Percentiles rank a stretch among this genome's conserved stretches.
These are phyloP conservation scores for Ctenosaura bakeri DNA, from an alignment of 2,797 vertebrate genomes.

Conservation along the genomic window DNA sequence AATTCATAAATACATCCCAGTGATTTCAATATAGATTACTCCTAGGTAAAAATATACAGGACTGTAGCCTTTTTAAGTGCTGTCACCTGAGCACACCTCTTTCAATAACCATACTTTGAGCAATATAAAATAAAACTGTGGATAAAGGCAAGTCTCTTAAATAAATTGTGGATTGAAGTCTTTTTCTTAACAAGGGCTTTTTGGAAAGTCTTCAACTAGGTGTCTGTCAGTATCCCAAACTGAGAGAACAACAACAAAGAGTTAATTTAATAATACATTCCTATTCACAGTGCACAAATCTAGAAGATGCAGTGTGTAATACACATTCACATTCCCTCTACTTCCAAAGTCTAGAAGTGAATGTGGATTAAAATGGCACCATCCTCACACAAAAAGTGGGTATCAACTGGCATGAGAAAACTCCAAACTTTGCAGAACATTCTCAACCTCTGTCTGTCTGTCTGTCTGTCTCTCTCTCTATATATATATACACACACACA, in stretches of 20 bases:
- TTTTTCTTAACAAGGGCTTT: background rate
- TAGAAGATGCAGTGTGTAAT: background rate
- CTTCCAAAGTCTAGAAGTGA: background rate
- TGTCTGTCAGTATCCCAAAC: background rate
- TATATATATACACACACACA: too few relatives aligned
- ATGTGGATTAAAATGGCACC: background rate
- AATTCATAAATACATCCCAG: background rate
- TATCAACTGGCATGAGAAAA: background rate
- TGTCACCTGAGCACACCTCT: background rate
- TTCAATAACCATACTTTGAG: background rate
- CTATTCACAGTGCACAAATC: background rate
- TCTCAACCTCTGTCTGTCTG: too few relatives aligned
- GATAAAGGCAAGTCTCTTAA: background rate
- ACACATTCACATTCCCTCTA: fast-evolving
- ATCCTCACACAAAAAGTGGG: background rate
- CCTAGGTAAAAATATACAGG: background rate
- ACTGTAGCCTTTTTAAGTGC: background rate
- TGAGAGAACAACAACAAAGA: background rate
- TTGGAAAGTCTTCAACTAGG: background rate
- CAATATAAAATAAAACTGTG: background rate
- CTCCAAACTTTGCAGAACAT: background rate
- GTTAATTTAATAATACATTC: background rate
- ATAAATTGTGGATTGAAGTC: background rate
- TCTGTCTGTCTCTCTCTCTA: too few relatives aligned
- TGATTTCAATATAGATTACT: background rate